A percentile compares a stretch with the other conserved stretches of the same genome.
These are phyloP conservation scores for Origma solitaria DNA, from an alignment of 2,113 vertebrate species.

Conservation along the genomic window DNA sequence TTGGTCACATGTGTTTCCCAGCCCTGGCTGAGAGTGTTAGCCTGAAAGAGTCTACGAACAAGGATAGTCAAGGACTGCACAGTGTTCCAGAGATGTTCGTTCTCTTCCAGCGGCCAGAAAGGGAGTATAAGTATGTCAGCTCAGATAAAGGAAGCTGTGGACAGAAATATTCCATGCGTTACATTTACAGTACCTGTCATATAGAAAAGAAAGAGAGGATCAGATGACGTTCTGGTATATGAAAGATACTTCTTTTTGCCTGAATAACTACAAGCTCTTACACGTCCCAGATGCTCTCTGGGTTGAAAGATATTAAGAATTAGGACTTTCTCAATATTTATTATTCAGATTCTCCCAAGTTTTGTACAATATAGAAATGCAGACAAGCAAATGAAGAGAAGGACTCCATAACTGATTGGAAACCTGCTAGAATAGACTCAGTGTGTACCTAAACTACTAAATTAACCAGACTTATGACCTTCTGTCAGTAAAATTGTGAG, in stretches of 20 bases:
- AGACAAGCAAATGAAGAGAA: not conserved
- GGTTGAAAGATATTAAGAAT: not conserved
- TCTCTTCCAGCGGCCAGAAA: not conserved
- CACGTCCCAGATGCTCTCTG: not conserved
- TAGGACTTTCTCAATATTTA: not conserved
- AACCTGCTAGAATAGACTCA: not conserved
- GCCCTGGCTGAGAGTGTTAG: not conserved
- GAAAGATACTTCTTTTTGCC: not conserved
- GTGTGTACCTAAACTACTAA: not conserved
- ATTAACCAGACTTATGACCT: not conserved
- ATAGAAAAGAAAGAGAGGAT: not conserved
- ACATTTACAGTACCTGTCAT: not conserved
- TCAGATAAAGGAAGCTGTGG: not conserved
- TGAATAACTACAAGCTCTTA: not conserved
- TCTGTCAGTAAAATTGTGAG: not conserved
- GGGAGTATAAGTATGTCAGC: not conserved
- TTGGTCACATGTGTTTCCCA: not conserved
- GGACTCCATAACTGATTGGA: not conserved
- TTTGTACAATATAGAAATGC: not conserved
- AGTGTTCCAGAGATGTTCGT: not conserved
- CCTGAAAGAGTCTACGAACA: not conserved
- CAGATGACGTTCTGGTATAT: not conserved
- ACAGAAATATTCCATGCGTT: not conserved
- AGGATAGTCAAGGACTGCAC: not conserved
- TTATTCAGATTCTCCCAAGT: not conserved